Evolutionary conservation across 2,797 vertebrate genomes (phyloP).

Genomic region (Enoplosus armatus): DNA sequence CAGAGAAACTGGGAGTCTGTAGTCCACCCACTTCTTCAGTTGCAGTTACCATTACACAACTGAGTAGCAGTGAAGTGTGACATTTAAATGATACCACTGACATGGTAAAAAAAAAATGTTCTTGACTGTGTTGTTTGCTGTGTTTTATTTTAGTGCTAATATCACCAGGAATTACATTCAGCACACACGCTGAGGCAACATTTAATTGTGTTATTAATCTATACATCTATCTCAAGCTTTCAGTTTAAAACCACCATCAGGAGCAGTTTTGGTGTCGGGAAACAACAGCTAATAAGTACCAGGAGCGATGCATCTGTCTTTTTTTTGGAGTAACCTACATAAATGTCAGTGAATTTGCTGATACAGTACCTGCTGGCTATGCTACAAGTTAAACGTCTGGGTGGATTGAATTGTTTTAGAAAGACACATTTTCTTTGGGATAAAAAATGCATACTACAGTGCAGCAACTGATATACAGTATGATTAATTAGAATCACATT

Average conservation of each 20-base stretch:
- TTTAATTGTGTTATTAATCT: slow-evolving; percentile 21
- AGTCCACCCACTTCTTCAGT: background rate
- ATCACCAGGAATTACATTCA: slow-evolving; percentile 20
- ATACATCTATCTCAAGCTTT: slow-evolving; percentile 11
- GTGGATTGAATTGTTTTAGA: slow-evolving; percentile 2
- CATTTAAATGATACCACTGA: slow-evolving; percentile 24
- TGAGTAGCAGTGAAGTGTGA: slow-evolving; percentile 1
- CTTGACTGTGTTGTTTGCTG: slow-evolving; percentile 13
- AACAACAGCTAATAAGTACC: slow-evolving; percentile 1
- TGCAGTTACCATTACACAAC: background rate
- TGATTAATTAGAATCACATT: background rate
- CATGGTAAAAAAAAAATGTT: background rate
- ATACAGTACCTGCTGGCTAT: background rate
- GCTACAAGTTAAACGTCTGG: slow-evolving; percentile 25
- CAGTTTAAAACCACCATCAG: background rate
- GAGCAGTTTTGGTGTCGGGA: background rate
- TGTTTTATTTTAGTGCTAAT: slow-evolving; percentile 1
- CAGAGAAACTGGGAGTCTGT: background rate
- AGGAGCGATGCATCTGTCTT: background rate
- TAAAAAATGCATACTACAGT: background rate
- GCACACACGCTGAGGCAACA: slow-evolving; percentile 23
- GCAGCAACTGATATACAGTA: background rate
- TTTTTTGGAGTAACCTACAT: background rate
- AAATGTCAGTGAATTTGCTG: slow-evolving; percentile 5
- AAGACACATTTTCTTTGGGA: background rate